Percentiles rank a stretch among this genome's conserved stretches.
Conservation (phyloP, 2,888 invertebrate species). For the Tenthredo scrophulariae region DNA sequence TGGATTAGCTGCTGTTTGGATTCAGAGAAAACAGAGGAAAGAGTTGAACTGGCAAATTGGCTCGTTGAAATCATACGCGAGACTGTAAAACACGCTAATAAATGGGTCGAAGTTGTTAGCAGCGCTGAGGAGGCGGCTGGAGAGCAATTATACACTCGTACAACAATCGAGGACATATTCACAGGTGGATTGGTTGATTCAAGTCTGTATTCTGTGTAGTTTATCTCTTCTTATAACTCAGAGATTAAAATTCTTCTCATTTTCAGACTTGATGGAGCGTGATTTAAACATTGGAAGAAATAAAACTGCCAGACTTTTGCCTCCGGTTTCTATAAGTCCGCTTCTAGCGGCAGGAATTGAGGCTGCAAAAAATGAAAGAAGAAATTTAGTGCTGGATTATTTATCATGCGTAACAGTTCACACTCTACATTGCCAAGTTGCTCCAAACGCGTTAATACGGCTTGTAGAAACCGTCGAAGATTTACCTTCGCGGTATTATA, state of each 20-base stretch:
- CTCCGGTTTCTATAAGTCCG: constrained; percentile 67
- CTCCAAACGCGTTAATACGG: constrained; percentile 79
- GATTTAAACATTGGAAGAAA: constrained; percentile 53
- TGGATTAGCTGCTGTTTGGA: constrained; percentile 81
- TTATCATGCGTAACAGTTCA: constrained; percentile 77
- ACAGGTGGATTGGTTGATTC: constrained; percentile 58
- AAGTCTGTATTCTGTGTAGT: background rate
- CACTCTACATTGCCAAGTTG: constrained; percentile 82
- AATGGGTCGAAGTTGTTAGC: constrained; percentile 66
- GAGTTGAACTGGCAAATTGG: constrained; percentile 66
- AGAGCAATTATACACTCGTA: constrained; percentile 59
- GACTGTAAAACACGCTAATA: constrained; percentile 65
- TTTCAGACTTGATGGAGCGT: constrained; percentile 56
- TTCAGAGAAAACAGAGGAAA: constrained; percentile 65
- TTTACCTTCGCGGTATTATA: constrained; percentile 78
- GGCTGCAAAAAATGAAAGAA: constrained; percentile 74
- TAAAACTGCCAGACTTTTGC: constrained; percentile 59
- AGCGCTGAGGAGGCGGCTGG: constrained; percentile 64
- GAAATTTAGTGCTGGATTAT: constrained; percentile 60
- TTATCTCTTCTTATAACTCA: background rate
- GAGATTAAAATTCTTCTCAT: constrained; percentile 37
- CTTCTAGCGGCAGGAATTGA: constrained; percentile 74
- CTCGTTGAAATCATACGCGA: constrained; percentile 67
- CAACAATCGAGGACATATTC: constrained; percentile 65
- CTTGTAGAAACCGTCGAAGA: constrained; percentile 79